Conservation (phyloP, 2,797 vertebrate species). For the Coranthus polyacanthus region DNA sequence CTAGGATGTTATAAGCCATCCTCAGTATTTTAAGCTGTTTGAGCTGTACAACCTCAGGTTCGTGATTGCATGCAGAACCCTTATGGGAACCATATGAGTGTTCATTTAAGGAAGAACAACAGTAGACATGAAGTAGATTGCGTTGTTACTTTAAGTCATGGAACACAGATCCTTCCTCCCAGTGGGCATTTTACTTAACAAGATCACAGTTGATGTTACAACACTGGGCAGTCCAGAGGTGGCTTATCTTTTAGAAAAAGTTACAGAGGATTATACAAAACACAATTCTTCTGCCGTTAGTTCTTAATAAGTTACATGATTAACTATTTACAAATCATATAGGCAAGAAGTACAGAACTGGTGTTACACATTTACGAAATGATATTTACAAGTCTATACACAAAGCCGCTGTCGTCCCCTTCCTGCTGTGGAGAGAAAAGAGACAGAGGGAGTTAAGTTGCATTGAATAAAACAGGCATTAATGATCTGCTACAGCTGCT, state of each 20-base stretch:
- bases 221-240: conserved; percentile 68
- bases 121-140: conserved; percentile 56
- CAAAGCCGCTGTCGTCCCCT: conserved; percentile 39
- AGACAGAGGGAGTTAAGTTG: conserved; percentile 3
- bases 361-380: conserved; percentile 58
- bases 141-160: conserved; percentile 66
- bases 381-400: conserved; percentile 92
- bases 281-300: conserved; percentile 58
- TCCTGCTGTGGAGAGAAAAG: conserved; percentile 74
- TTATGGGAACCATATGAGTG: background rate
- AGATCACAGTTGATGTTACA: conserved; percentile 52
- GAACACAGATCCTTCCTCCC: conserved; percentile 43
- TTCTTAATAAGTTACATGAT: conserved; percentile 76
- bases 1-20: conserved; percentile 27
- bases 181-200: conserved; percentile 38
- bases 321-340: conserved; percentile 83
- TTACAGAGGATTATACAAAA: conserved; percentile 81
- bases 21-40: no score
- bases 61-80: conserved; percentile 6
- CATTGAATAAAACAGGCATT: background rate
- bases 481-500: background rate
- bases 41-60: conserved; percentile 22
- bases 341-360: conserved; percentile 58
- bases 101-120: conserved; percentile 48
- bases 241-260: conserved; percentile 69